Evolutionary conservation across 2,113 vertebrate genomes (phyloP), one percentile per base, ranked within the genome.

Genomic region (Thunnus maccoyii): DNA sequence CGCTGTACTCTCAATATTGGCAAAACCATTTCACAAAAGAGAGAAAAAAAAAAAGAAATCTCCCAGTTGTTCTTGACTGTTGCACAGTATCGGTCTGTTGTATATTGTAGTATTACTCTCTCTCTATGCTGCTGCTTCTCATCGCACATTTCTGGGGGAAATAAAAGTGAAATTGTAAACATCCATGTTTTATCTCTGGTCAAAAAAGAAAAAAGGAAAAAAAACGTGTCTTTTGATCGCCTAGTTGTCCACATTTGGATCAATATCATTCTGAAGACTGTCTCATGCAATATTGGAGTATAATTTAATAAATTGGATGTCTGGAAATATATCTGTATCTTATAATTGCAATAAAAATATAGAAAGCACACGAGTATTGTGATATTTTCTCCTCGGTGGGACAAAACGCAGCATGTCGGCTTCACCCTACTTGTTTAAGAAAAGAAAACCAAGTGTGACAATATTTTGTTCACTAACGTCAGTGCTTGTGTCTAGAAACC

Each of bases 301-400:
- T 93, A 94, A 94, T 95, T 95, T 94, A 94, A 94, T 87, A 50
- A 66, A 93, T 82, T 94, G 93, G 94, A 93, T 95, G 92, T 95
- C 93, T 93, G 84, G 87, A 94, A 91, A 89, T 94, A 92, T 94
- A 95, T 93, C 90, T 95, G 92, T 95, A 95, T 93, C 88, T 93
- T 94, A 94, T 95, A 87, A 94, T 95, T 95, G 93, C 95, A 95
- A 95, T 96, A 95, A 95, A 96, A 93, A 91, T 85, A 86, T 89
- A 93, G 89, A 94, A 94, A 92, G 84, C 83, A 91, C 46, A 17
- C 0, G 8, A 51, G 17, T 41, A 14, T 18, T 71, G 62, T 62
- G 50, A 36, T 62, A 36, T 52, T 56, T 73, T 69, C 9, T 67
- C 36, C 36, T 41, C 9, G 8, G 36, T 36, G 32, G 32, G 32